phyloP scores from a whole-genome alignment of 30 jellyfish, hydroid and myxozoan species.

The Cassiopea andromeda region DNA sequence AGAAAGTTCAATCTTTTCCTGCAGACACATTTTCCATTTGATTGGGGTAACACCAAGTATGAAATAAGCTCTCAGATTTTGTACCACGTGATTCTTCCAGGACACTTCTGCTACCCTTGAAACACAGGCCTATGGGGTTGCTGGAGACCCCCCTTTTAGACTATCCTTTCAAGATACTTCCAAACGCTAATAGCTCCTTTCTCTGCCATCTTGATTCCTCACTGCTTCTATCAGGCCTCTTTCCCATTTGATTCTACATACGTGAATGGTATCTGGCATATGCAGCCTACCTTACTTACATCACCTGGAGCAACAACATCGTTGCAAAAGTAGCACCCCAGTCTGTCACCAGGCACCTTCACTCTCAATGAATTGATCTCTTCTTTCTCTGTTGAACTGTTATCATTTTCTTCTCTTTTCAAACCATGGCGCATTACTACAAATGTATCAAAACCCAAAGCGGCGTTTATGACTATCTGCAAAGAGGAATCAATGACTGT shows the following conservation, averaged over 20 bases:
- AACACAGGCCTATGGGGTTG: too few species aligned
- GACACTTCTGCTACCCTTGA: too few species aligned
- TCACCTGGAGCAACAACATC: constrained; percentile 99
- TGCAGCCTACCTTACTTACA: constrained; percentile 93
- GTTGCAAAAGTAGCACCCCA: constrained; percentile 96
- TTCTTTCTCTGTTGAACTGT: constrained; percentile 1
- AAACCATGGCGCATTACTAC: constrained; percentile 95
- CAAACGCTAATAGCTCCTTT: too few species aligned
- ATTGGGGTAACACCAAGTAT: too few species aligned
- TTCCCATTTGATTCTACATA: not conserved
- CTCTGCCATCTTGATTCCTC: not conserved
- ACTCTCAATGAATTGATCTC: constrained; percentile 51
- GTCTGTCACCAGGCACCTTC: constrained; percentile 78
- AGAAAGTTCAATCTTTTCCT: too few species aligned
- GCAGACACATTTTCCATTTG: too few species aligned
- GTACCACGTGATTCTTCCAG: too few species aligned
- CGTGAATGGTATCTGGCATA: not conserved
- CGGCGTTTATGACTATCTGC: constrained; percentile 92
- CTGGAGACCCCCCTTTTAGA: too few species aligned
- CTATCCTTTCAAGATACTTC: too few species aligned
- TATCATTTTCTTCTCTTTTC: constrained; percentile 30
- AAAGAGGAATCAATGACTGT: not conserved
- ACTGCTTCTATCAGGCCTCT: not conserved
- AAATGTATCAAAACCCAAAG: constrained; percentile 96
- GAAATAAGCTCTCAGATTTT: too few species aligned